Conservation (phyloP, 2,113 vertebrate species). For the Lipophrys pholis region DNA sequence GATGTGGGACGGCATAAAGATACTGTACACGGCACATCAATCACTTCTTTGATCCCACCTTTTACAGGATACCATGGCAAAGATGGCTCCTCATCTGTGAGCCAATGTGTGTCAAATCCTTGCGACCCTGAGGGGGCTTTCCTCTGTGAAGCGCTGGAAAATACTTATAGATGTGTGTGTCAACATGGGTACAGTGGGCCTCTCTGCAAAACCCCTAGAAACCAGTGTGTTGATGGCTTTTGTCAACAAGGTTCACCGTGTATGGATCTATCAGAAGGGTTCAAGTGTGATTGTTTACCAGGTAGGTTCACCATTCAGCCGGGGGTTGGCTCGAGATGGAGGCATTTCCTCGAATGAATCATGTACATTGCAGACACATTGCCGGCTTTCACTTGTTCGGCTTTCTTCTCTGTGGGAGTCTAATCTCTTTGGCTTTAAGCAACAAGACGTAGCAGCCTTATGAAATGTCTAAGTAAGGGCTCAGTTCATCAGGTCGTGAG, state of each 20-base stretch:
- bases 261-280: constrained; percentile 72
- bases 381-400: constrained; percentile 47
- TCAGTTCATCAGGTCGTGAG: constrained; percentile 49
- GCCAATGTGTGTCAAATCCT: constrained; percentile 77
- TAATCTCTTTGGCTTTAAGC: constrained; percentile 66
- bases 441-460: constrained; percentile 58
- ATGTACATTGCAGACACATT: constrained; percentile 26
- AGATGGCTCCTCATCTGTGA: constrained; percentile 75
- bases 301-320: constrained; percentile 64
- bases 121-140: constrained; percentile 73
- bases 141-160: constrained; percentile 75
- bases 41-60: constrained; percentile 72
- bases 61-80: constrained; percentile 71
- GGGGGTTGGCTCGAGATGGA: constrained; percentile 32
- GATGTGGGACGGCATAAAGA: constrained; percentile 29
- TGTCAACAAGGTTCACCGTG: constrained; percentile 81
- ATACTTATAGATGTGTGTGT: constrained; percentile 80
- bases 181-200: constrained; percentile 73
- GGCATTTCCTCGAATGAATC: constrained; percentile 33
- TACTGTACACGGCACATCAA: constrained; percentile 63
- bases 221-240: constrained; percentile 77
- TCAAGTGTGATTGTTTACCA: constrained; percentile 78
- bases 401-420: constrained; percentile 57
- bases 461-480: constrained; percentile 47
- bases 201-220: constrained; percentile 77